Conservation (phyloP, 1,140 invertebrate species). For the Himalopsyche phryganea region DNA sequence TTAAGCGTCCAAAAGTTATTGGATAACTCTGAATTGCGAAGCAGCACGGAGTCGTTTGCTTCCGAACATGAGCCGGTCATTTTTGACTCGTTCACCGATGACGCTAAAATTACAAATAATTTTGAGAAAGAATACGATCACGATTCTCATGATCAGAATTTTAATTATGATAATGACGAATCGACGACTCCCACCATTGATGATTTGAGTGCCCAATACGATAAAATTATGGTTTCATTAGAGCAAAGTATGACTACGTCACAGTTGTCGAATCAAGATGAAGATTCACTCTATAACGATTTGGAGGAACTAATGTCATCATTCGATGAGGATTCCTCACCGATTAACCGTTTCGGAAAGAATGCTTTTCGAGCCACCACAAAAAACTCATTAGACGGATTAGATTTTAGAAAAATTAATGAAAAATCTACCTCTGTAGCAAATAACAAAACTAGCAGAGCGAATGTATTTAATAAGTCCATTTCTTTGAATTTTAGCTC, state of each 20-base stretch:
- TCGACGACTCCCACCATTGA: slow-evolving; percentile 39
- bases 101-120: background rate
- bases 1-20: slow-evolving; percentile 30
- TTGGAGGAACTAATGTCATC: slow-evolving; percentile 52
- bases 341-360: slow-evolving; percentile 17
- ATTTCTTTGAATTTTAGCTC: slow-evolving; percentile 53
- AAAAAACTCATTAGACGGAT: slow-evolving; percentile 28
- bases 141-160: background rate
- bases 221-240: slow-evolving; percentile 51
- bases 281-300: slow-evolving; percentile 51
- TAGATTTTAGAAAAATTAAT: slow-evolving; percentile 24
- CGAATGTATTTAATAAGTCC: slow-evolving; percentile 48
- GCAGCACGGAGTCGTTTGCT: slow-evolving; percentile 25
- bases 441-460: slow-evolving; percentile 8
- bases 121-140: background rate
- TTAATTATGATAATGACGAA: slow-evolving; percentile 28
- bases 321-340: slow-evolving; percentile 45
- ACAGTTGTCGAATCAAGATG: slow-evolving; percentile 47
- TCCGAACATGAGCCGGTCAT: too few species aligned
- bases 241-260: slow-evolving; percentile 50
- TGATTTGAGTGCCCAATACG: slow-evolving; percentile 47
- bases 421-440: slow-evolving; percentile 9
- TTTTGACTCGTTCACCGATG: slow-evolving; percentile 2
- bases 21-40: slow-evolving; percentile 28
- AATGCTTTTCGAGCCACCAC: slow-evolving; percentile 2